phyloP scores from a whole-genome alignment of 2,113 vertebrate genomes.

The Phocoena sinus region DNA sequence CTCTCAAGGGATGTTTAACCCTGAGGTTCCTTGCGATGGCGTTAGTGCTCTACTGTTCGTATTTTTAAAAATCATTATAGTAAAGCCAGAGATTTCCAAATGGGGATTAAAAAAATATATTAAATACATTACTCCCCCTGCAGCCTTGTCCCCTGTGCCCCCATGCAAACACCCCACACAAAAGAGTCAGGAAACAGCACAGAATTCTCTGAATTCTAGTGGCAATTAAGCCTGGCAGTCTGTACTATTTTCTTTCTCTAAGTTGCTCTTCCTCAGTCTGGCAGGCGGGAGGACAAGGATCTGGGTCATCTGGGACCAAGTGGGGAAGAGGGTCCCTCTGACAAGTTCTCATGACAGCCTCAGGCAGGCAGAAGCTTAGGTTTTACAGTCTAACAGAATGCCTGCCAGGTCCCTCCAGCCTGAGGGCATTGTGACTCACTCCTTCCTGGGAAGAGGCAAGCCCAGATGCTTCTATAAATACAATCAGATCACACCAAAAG shows the following conservation, averaged over 20 bases:
- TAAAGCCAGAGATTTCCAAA: constrained; percentile 11
- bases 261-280: background rate
- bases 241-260: background rate
- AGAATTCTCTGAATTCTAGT: background rate
- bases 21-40: constrained; percentile 17
- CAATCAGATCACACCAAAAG: background rate
- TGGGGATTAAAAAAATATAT: background rate
- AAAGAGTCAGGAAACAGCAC: background rate
- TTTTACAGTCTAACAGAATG: background rate
- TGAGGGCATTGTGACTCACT: background rate
- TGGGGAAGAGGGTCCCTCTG: background rate
- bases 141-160: background rate
- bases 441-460: background rate
- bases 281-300: background rate
- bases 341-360: background rate
- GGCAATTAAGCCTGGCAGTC: background rate
- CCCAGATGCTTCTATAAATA: background rate
- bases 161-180: background rate
- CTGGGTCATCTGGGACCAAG: background rate
- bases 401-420: background rate
- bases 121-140: background rate
- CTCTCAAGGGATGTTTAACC: constrained; percentile 52
- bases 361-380: background rate
- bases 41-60: background rate
- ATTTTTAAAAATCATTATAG: constrained; percentile 13